Evolutionary conservation across 2,888 invertebrate species (phyloP).

Genomic region (Plagodis pulveraria): DNA sequence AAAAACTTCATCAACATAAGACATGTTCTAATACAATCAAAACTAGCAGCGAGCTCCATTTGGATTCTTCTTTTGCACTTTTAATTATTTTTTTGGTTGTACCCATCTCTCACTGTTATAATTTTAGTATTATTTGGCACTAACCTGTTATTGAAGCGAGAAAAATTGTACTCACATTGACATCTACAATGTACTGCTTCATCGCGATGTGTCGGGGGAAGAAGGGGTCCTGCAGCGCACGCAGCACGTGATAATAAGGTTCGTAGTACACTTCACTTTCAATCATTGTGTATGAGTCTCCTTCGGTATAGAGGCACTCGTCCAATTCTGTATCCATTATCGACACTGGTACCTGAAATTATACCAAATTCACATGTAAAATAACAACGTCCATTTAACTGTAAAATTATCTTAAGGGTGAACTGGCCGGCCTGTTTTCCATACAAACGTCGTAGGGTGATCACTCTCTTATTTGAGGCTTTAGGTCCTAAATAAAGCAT

Average conservation of each 20-base stretch:
- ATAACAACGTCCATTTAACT: too few species aligned
- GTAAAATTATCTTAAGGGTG: too few species aligned
- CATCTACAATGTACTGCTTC: slow-evolving; percentile 87
- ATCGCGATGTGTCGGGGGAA: slow-evolving; percentile 86
- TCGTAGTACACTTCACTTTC: slow-evolving; percentile 93
- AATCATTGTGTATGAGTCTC: slow-evolving; percentile 84
- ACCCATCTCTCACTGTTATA: neutral
- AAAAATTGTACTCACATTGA: slow-evolving; percentile 63
- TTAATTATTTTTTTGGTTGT: neutral
- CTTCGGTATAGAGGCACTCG: slow-evolving; percentile 44
- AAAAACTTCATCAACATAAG: too few species aligned
- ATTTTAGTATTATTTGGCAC: too few species aligned
- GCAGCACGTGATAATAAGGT: slow-evolving; percentile 90
- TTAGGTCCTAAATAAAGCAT: too few species aligned
- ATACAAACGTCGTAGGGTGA: too few species aligned
- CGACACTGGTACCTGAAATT: slow-evolving; percentile 59
- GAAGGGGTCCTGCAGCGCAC: slow-evolving; percentile 85
- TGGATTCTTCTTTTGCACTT: too few species aligned
- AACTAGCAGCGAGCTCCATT: too few species aligned
- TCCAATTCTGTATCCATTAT: slow-evolving; percentile 47
- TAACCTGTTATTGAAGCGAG: too few species aligned
- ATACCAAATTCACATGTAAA: neutral
- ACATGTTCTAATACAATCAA: too few species aligned
- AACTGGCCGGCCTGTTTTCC: too few species aligned
- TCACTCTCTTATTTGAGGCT: too few species aligned